A percentile compares a stretch with the other conserved stretches of the same genome.
These are phyloP conservation scores for Frankliniella intonsa DNA, from an alignment of 2,888 invertebrate species.

Conservation along the genomic window DNA sequence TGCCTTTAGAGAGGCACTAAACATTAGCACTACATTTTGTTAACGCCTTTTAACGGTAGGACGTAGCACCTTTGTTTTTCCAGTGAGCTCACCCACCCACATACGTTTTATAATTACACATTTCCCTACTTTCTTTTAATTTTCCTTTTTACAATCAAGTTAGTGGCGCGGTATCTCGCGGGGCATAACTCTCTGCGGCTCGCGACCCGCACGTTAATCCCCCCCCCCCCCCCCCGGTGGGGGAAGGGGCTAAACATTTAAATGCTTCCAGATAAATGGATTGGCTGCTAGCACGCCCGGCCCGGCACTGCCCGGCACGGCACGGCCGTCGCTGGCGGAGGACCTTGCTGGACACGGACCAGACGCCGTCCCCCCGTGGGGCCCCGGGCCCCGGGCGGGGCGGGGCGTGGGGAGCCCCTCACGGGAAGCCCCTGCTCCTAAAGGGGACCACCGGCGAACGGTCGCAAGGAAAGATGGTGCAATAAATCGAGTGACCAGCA, in stretches of 20 bases:
- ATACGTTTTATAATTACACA: too few species aligned
- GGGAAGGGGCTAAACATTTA: neutral
- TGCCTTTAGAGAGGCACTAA: too few species aligned
- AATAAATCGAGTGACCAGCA: slow-evolving; percentile 13
- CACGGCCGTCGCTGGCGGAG: neutral
- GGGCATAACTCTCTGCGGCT: too few species aligned
- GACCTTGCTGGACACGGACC: neutral
- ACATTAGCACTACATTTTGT: too few species aligned
- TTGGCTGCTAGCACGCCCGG: neutral
- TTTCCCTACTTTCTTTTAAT: too few species aligned
- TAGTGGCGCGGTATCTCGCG: too few species aligned
- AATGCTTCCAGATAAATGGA: neutral
- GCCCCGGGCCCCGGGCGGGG: neutral
- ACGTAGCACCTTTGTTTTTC: too few species aligned
- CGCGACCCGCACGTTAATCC: too few species aligned
- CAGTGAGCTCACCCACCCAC: too few species aligned
- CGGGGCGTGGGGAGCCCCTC: neutral
- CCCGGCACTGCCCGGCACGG: neutral
- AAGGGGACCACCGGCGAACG: neutral
- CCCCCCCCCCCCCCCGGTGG: too few species aligned
- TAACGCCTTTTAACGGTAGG: too few species aligned
- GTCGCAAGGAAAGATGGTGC: neutral
- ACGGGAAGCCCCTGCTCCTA: neutral
- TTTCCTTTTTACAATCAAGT: too few species aligned
- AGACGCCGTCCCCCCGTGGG: neutral